Evolutionary conservation across 2,888 invertebrate species (phyloP), one percentile per base, ranked within the genome.

Genomic region (Hypsopygia costalis): DNA sequence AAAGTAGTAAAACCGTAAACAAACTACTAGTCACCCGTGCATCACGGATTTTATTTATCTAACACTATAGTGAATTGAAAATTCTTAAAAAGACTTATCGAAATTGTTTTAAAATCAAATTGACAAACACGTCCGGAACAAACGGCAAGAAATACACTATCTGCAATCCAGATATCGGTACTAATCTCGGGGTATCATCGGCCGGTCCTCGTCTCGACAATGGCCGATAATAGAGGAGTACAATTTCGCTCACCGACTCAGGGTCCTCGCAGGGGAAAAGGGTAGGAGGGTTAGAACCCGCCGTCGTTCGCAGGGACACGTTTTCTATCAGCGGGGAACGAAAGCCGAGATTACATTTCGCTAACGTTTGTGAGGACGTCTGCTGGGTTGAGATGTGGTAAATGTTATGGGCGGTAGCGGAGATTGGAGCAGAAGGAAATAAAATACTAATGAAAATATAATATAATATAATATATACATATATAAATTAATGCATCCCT

Each of bases 301-400:
- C 47, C 33, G 40, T 41, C 44, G 36, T 32, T 28, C 46, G 38
- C 41, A 36, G 41, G 47, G 43, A 30, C 55, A 52, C 57, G 55
- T 55, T 52, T 54, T 53, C 54, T 52, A 52, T 54, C 52, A 49
- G 43, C 31, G 27, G 10, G 34, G 11, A 28, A 34, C 22, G 35
- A 32, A 29, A 4, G 43, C 49, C 35, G 46, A 44, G 47, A 51
- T 51, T 52, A 43, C 36, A 35, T 41, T 39, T 25, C 38, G 43
- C 34, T 40, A 27, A 43, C 40, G 29, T 25, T 25, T 25, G 44
- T 38, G 43, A 41, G 40, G 44, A 41, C 41, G 43, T n/a, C 1
- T 11, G 6, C 4, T 3, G 11, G 7, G 11, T 10, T 11, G 12
- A 1, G 6, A 1, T 11, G 6, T 31, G 31, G 31, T 12, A 6